Evolutionary conservation across 2,113 vertebrate species (phyloP).

Genomic region (Anseranas semipalmata): DNA sequence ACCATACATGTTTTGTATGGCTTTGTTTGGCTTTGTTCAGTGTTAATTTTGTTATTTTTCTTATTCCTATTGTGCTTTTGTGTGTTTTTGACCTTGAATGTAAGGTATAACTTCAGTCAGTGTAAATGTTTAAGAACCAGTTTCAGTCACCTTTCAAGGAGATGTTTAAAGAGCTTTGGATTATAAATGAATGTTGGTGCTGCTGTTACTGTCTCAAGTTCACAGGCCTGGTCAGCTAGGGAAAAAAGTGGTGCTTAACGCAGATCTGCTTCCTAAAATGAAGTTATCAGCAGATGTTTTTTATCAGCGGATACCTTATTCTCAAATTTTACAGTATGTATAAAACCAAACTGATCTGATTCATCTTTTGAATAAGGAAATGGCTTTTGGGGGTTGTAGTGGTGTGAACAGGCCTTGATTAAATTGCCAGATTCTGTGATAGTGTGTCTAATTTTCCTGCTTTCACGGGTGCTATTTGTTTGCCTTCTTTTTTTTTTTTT

Average conservation of each 20-base stretch:
- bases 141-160: background rate
- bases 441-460: background rate
- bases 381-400: background rate
- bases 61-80: background rate
- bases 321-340: background rate
- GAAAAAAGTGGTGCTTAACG: background rate
- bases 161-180: background rate
- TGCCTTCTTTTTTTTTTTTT: background rate
- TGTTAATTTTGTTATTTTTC: background rate
- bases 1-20: background rate
- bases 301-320: background rate
- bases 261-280: background rate
- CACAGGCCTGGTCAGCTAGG: background rate
- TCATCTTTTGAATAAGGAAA: background rate
- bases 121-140: background rate
- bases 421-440: background rate
- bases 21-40: background rate
- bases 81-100: rapidly evolving
- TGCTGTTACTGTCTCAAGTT: background rate
- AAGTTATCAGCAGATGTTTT: background rate
- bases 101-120: background rate
- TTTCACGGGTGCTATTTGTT: background rate
- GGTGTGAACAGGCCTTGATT: background rate
- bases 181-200: background rate
- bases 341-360: background rate